Evolutionary conservation across 2,113 vertebrate genomes (phyloP).

Genomic region (Tragelaphus scriptus): DNA sequence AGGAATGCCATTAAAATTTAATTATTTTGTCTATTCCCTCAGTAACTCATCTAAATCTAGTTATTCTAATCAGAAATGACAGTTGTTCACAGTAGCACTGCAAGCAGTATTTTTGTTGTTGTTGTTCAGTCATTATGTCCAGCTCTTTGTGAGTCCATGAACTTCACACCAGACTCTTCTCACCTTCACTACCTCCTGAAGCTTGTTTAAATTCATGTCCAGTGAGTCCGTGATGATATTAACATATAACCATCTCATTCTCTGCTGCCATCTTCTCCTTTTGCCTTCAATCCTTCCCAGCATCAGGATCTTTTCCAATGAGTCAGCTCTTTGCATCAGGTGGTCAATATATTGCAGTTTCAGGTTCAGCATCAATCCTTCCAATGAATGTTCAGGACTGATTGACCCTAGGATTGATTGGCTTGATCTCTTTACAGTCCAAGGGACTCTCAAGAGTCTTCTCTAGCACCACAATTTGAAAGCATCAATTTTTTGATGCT

Average conservation of each 20-base stretch:
- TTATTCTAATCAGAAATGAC: background rate
- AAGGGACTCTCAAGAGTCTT: background rate
- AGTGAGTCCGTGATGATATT: background rate
- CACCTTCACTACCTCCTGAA: background rate
- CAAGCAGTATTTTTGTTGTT: background rate
- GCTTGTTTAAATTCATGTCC: background rate
- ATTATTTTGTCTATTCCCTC: slow-evolving; percentile 35
- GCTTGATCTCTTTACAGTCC: background rate
- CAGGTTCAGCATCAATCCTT: background rate
- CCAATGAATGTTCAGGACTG: background rate
- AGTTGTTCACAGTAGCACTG: background rate
- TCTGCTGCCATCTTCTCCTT: background rate
- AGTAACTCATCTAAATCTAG: background rate
- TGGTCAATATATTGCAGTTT: background rate
- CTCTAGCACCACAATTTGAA: background rate
- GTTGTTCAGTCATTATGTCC: background rate
- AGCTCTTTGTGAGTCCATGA: background rate
- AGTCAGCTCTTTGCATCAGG: background rate
- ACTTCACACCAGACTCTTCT: background rate
- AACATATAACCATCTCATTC: background rate
- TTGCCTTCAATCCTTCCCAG: background rate
- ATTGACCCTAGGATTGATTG: background rate
- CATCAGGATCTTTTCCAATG: background rate
- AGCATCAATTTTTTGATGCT: background rate
- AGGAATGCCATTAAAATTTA: slow-evolving; percentile 45